These are phyloP conservation scores for Turritopsis dohrnii DNA, from an alignment of 30 jellyfish, hydroid and myxozoan species.

Conservation along the genomic window DNA sequence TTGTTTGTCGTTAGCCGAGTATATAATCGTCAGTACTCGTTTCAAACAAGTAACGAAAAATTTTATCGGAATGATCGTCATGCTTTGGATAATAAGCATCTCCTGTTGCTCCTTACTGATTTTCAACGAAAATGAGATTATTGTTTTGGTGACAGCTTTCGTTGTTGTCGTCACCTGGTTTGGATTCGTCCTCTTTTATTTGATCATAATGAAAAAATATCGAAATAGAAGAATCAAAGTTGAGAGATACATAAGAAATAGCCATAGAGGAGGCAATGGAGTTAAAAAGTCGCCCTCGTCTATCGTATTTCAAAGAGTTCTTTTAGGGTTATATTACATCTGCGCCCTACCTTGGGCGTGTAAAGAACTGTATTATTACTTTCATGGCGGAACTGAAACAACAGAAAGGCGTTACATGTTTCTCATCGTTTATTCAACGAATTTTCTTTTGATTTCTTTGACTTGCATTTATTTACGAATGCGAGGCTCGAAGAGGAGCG, in stretches of 20 bases:
- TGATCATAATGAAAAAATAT: conserved; percentile 3
- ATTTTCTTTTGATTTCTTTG: conserved; percentile 1
- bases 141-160: background rate
- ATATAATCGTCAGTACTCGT: background rate
- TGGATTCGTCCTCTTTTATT: background rate
- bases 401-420: background rate
- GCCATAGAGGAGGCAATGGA: background rate
- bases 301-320: background rate
- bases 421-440: background rate
- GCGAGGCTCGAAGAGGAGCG: background rate
- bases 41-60: background rate
- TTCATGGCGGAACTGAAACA: background rate
- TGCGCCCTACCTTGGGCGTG: background rate
- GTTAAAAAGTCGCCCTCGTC: background rate
- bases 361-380: background rate
- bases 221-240: background rate
- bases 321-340: background rate
- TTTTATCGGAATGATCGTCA: conserved; percentile 9
- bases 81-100: conserved; percentile 13
- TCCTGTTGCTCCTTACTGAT: background rate
- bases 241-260: background rate
- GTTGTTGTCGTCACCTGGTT: background rate
- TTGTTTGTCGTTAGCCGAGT: background rate
- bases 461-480: background rate
- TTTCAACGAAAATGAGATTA: background rate